Evolutionary conservation across 2,797 vertebrate species (phyloP).

Genomic region (Sciurus vulgaris): DNA sequence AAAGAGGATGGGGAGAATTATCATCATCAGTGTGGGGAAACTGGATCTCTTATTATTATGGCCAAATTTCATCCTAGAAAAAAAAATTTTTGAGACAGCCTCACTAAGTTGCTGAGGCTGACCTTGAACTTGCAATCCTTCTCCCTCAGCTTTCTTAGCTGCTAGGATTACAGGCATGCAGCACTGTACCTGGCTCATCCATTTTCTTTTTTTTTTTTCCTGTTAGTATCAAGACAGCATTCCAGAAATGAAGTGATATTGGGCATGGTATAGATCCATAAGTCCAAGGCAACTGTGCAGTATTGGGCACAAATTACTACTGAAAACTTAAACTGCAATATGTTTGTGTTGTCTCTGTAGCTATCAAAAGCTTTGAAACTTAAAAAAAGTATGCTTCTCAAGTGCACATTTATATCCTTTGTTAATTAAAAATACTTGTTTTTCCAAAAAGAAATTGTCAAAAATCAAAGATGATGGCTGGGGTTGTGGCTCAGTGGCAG

Average conservation of each 20-base stretch:
- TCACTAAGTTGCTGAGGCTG: too few species aligned
- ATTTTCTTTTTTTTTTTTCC: background rate
- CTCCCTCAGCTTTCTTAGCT: too few species aligned
- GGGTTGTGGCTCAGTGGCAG: too few species aligned
- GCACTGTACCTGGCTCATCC: too few species aligned
- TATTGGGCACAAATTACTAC: background rate
- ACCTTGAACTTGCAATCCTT: too few species aligned
- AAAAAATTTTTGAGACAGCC: too few species aligned
- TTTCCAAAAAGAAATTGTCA: background rate
- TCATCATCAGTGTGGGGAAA: background rate
- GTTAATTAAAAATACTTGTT: background rate
- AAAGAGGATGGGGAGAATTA: background rate
- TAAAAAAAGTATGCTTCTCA: background rate
- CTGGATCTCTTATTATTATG: background rate
- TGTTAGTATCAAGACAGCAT: slow-evolving; percentile 5
- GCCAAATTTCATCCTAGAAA: background rate
- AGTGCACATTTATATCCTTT: background rate
- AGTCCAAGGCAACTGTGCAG: background rate
- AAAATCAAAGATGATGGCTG: background rate
- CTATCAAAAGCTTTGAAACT: background rate
- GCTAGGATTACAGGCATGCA: too few species aligned
- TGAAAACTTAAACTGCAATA: background rate
- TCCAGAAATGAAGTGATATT: background rate
- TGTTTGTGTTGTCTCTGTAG: slow-evolving; percentile 35
- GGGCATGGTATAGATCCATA: background rate